Base-by-base conservation (phyloP, 2,888 invertebrate genomes). In the Pyralis farinalis region DNA sequence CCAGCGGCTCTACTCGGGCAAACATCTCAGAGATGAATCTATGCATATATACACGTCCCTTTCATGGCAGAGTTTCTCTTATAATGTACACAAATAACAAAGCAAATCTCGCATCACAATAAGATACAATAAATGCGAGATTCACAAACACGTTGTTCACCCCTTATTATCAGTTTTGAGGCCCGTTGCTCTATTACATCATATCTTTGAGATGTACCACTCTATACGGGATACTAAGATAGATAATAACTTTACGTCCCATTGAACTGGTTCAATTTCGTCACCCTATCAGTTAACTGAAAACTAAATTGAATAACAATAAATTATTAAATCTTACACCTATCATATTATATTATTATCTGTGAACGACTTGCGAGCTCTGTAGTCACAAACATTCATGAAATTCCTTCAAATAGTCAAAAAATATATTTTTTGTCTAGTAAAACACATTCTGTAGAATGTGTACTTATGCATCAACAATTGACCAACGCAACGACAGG, bases 391-490 rank as follows among this genome's bases (percentile, higher is more conserved):
- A 81, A 79, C 71, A 72, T 77, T 71, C 71, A 58, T 78, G 84
- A 75, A 83, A 84, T 82, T 81, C 82, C 77, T 77, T 85, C 86
- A 86, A 83, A 82, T 84, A 81, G 86, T 90, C 88, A 88, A 90
- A 90, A 90, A 89, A 89, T 90, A 90, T 90, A 89, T 83, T 84
- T n/a, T 83, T 87, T 81, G 86, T 87, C 78, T 84, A 80, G 71
- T 71, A 70, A 58, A 76, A 77, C 84, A 84, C 76, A 69, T 72
- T 74, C 74, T 79, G 54, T 58, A 59, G 75, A 75, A 76, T 78
- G 80, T 78, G 82, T 69, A 71, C 72, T 78, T 84, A 83, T 80
- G 82, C 71, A 80, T 79, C 81, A 85, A 87, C 86, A 90, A 90
- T 90, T 90, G 89, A 90, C 90, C 75, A 89, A 87, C 85, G 80